phyloP scores from a whole-genome alignment of 2,113 vertebrate genomes.

The Rhipidura dahli region DNA sequence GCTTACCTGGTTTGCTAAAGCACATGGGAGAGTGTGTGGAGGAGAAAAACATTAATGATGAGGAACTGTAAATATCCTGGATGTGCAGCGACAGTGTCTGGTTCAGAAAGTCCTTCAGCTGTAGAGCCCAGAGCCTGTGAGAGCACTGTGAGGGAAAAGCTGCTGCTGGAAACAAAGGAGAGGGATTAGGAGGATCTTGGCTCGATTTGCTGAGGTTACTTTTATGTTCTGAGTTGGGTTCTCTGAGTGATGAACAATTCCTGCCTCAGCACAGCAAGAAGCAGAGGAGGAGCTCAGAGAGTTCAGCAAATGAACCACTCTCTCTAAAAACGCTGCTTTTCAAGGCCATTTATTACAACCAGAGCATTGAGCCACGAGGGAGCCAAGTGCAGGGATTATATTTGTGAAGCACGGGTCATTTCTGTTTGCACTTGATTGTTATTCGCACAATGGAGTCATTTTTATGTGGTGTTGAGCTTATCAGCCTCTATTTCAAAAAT shows the following conservation, averaged over 20 bases:
- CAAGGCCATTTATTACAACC: not conserved
- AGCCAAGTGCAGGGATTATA: not conserved
- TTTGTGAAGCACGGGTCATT: not conserved
- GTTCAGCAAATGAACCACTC: not conserved
- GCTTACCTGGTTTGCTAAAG: not conserved
- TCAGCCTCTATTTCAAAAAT: not conserved
- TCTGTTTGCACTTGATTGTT: not conserved
- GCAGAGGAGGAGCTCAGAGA: not conserved
- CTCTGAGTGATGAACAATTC: not conserved
- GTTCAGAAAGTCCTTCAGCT: not conserved
- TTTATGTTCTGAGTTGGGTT: not conserved
- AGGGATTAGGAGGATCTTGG: not conserved
- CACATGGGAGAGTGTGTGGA: not conserved
- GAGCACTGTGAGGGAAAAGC: not conserved
- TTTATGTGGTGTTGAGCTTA: not conserved
- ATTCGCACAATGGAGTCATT: not conserved
- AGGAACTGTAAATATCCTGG: not conserved
- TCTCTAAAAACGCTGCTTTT: not conserved
- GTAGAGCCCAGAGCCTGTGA: not conserved
- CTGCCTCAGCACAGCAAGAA: not conserved
- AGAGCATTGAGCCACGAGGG: not conserved
- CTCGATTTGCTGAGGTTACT: not conserved
- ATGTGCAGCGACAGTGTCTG: not conserved
- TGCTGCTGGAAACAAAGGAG: not conserved
- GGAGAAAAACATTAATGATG: not conserved